phyloP scores from a whole-genome alignment of 1,140 invertebrate species.

The Drosophila punjabiensis region DNA sequence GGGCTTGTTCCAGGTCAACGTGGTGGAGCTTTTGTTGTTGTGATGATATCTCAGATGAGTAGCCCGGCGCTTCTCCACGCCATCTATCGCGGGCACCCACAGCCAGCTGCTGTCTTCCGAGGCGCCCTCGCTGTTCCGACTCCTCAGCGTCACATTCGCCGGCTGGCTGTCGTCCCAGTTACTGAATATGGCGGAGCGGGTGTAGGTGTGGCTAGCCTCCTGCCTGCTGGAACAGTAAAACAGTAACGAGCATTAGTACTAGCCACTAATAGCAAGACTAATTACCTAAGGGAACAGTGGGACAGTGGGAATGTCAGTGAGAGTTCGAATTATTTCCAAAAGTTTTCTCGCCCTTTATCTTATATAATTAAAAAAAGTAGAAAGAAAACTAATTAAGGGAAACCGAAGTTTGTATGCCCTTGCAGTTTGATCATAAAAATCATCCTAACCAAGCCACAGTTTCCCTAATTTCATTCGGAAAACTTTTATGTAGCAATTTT shows the following conservation, averaged over 20 bases:
- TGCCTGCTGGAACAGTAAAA: neutral
- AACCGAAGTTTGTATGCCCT: too few relatives aligned
- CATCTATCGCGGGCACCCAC: conserved; percentile 5
- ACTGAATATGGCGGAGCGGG: neutral
- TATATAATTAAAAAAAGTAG: too few relatives aligned
- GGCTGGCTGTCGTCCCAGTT: neutral
- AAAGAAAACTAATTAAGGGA: too few relatives aligned
- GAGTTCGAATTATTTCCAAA: too few relatives aligned
- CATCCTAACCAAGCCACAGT: too few relatives aligned
- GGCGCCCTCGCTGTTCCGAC: conserved; percentile 18
- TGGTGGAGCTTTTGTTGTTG: neutral
- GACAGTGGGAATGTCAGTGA: too few relatives aligned
- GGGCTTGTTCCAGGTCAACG: conserved; percentile 20
- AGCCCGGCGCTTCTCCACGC: neutral
- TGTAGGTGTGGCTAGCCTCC: neutral
- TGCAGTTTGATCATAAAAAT: too few relatives aligned
- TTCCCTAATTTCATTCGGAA: too few relatives aligned
- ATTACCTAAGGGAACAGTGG: too few relatives aligned
- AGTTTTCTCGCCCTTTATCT: too few relatives aligned
- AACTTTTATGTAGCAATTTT: too few relatives aligned
- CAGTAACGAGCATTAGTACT: neutral
- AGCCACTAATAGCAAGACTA: neutral
- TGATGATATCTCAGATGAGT: neutral
- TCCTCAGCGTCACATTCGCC: conserved; percentile 13
- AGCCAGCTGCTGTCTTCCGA: conserved; percentile 24